phyloP scores from a whole-genome alignment of 2,888 invertebrate species.

The Ceratothoa steindachneri region DNA sequence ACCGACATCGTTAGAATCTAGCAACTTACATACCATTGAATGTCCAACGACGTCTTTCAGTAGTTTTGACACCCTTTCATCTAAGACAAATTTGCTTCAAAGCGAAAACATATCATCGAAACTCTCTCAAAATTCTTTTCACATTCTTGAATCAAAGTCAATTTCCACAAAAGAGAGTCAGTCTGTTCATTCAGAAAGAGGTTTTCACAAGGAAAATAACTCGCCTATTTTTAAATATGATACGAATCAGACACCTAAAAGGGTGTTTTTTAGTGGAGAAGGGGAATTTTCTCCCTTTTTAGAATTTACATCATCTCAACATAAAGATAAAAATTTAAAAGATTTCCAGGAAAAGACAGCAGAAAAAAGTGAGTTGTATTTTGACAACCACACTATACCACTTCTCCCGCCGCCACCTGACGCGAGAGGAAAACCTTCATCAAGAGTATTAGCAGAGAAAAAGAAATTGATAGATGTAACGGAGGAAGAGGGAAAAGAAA shows the following conservation, averaged over 20 bases:
- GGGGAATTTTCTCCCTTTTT: neutral
- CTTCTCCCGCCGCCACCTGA: neutral
- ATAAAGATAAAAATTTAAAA: neutral
- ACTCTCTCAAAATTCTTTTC: neutral
- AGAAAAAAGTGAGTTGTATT: neutral
- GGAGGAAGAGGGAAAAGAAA: neutral
- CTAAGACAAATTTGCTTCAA: neutral
- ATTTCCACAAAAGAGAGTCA: neutral
- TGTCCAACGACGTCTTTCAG: constrained; percentile 7
- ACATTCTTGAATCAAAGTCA: neutral
- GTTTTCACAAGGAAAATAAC: neutral
- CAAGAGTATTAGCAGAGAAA: neutral
- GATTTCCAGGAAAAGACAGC: neutral
- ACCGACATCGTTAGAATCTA: neutral
- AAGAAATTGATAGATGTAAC: neutral
- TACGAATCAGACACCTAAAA: neutral
- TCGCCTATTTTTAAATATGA: neutral
- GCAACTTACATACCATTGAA: neutral
- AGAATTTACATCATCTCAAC: neutral
- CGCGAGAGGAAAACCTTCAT: neutral
- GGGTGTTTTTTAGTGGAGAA: neutral
- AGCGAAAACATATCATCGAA: constrained; percentile 12
- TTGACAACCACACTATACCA: neutral
- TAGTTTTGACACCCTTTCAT: neutral
- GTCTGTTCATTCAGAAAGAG: neutral